These are phyloP conservation scores for Xiphias gladius DNA, from an alignment of 2,113 vertebrate species.

Conservation along the genomic window DNA sequence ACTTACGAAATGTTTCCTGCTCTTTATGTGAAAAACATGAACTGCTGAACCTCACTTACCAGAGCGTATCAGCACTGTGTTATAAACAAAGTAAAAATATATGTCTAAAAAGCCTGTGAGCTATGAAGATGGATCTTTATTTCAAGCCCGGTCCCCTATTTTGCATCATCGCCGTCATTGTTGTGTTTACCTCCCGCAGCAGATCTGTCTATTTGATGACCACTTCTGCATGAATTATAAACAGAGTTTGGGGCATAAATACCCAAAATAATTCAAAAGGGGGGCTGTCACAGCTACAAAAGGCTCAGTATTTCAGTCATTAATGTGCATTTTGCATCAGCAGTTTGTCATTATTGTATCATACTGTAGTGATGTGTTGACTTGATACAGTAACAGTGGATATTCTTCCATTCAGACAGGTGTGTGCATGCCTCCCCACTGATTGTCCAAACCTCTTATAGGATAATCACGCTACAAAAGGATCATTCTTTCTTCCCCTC, in stretches of 20 bases:
- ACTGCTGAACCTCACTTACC: slow-evolving; percentile 12
- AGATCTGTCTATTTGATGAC: slow-evolving; percentile 28
- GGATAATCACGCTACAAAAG: slow-evolving; percentile 58
- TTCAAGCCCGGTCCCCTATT: slow-evolving; percentile 14
- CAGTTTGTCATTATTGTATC: slow-evolving; percentile 22
- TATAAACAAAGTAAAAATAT: slow-evolving; percentile 2
- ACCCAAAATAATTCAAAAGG: slow-evolving; percentile 6
- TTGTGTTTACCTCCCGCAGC: slow-evolving; percentile 17
- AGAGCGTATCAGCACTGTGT: neutral
- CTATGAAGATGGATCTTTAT: slow-evolving; percentile 1
- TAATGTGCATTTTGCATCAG: slow-evolving; percentile 51
- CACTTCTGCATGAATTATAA: slow-evolving; percentile 35
- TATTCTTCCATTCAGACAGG: slow-evolving; percentile 2
- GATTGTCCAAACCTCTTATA: slow-evolving; percentile 48
- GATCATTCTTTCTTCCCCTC: slow-evolving; percentile 40
- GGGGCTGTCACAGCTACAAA: neutral
- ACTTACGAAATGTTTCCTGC: slow-evolving; percentile 39
- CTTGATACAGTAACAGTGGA: slow-evolving; percentile 15
- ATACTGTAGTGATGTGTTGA: slow-evolving; percentile 18
- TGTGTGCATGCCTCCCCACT: slow-evolving; percentile 13
- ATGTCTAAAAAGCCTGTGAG: neutral
- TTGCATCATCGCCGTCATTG: slow-evolving; percentile 29
- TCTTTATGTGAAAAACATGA: neutral
- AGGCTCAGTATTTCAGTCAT: slow-evolving; percentile 32
- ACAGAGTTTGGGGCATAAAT: slow-evolving; percentile 15